phyloP scores from a whole-genome alignment of 2,888 invertebrate genomes.

The Calliphora vomitoria region DNA sequence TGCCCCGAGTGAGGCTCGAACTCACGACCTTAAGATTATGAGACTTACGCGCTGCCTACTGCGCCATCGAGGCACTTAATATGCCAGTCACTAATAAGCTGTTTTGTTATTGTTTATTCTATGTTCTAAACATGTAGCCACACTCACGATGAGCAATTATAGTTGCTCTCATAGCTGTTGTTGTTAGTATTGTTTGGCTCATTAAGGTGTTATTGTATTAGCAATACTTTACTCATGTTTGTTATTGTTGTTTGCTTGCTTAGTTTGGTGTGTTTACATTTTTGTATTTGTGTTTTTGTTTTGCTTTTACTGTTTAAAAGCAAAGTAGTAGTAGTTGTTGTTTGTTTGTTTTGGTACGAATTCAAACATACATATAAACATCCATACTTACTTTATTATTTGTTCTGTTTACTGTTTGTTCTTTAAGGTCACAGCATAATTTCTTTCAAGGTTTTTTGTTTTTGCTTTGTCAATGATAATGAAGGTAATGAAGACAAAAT shows the following conservation, averaged over 20 bases:
- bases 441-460: constrained; percentile 29
- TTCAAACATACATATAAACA: neutral
- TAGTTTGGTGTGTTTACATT: too few species aligned
- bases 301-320: too few species aligned
- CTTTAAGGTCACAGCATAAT: constrained; percentile 47
- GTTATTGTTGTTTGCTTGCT: too few species aligned
- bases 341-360: neutral
- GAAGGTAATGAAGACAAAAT: neutral
- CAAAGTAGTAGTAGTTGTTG: neutral
- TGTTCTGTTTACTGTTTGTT: constrained; percentile 8
- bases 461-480: neutral
- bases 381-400: neutral
- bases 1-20: constrained; percentile 82
- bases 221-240: too few species aligned
- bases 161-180: neutral
- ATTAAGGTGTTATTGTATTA: neutral
- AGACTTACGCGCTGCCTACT: constrained; percentile 82
- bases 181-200: constrained; percentile 6
- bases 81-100: neutral
- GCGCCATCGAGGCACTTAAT: constrained; percentile 79
- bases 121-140: neutral
- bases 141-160: neutral
- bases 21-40: constrained; percentile 83
- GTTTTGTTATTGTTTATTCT: neutral
- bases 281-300: too few species aligned